phyloP scores from a whole-genome alignment of 2,797 vertebrate genomes.

The Ibycter americanus region DNA sequence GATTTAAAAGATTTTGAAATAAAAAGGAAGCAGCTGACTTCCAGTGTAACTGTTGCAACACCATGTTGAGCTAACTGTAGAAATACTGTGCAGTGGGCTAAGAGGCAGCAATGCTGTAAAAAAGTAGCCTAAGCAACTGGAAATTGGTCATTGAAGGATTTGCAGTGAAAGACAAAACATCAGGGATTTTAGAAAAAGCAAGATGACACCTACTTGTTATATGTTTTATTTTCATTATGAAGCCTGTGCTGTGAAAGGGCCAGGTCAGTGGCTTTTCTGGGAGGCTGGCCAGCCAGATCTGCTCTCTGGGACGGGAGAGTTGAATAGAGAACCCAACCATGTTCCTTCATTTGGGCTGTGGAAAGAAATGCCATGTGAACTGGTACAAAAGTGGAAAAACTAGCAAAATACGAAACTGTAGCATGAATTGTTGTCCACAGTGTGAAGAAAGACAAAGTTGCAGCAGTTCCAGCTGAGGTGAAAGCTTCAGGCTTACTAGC shows the following conservation, averaged over 20 bases:
- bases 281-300: not conserved
- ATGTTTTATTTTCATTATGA: not conserved
- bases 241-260: not conserved
- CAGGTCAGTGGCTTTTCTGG: not conserved
- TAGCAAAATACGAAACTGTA: not conserved
- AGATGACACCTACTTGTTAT: not conserved
- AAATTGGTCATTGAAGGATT: not conserved
- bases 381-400: not conserved
- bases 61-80: not conserved
- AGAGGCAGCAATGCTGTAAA: not conserved
- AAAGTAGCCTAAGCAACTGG: not conserved
- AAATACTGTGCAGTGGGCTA: rapidly evolving
- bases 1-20: not conserved
- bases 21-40: not conserved
- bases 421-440: not conserved
- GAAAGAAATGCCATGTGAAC: not conserved
- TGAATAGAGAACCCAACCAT: not conserved
- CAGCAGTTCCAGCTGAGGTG: not conserved
- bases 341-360: not conserved
- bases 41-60: not conserved
- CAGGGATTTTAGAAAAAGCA: not conserved
- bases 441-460: not conserved
- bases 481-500: not conserved
- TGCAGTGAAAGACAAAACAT: not conserved
- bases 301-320: not conserved